Percentiles rank a stretch among this genome's conserved stretches.
These are phyloP conservation scores for Melinaea menophilus DNA, from an alignment of 2,888 invertebrate species.

Conservation along the genomic window DNA sequence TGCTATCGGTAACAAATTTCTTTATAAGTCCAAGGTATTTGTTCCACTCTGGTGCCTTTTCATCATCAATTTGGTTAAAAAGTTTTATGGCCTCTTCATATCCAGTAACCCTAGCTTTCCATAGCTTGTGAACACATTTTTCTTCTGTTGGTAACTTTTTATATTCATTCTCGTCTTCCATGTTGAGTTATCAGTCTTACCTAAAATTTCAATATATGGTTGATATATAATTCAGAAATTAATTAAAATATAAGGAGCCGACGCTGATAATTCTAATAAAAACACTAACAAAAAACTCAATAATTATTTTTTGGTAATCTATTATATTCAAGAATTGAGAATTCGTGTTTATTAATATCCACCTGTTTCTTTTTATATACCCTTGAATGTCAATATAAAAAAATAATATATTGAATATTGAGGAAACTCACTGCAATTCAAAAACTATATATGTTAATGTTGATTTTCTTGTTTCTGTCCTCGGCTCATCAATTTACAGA, in stretches of 20 bases:
- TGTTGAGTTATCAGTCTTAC: slow-evolving; percentile 53
- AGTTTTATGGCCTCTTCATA: slow-evolving; percentile 95
- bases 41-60: slow-evolving; percentile 95
- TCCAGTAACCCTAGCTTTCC: slow-evolving; percentile 96
- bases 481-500: not conserved
- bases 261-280: not conserved
- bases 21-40: slow-evolving; percentile 94
- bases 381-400: too few relatives aligned
- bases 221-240: not conserved
- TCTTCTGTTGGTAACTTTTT: slow-evolving; percentile 93
- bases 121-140: slow-evolving; percentile 93
- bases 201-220: slow-evolving; percentile 11
- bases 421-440: too few relatives aligned
- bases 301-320: too few relatives aligned
- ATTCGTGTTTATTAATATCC: too few relatives aligned
- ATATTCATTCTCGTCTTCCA: slow-evolving; percentile 93
- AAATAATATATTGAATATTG: too few relatives aligned
- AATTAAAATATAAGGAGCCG: not conserved
- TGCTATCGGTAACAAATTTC: slow-evolving; percentile 95
- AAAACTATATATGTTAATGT: too few relatives aligned
- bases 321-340: too few relatives aligned
- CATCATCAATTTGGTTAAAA: slow-evolving; percentile 92
- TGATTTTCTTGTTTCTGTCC: too few relatives aligned
- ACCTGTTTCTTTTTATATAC: too few relatives aligned
- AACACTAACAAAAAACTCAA: not conserved